These are phyloP conservation scores for Xenopus tropicalis DNA, from an alignment of 2,113 vertebrate genomes.

Conservation along the genomic window UCB_Xtro_10.0 CM004448.2:110057001-110057500, in stretches of 20 bases:
- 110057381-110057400: not conserved
- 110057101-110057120: no score
- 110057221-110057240: conserved; percentile 13
- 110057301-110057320: conserved; percentile 21
- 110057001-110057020: no score
- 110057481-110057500: no score
- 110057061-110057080: no score
- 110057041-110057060: no score
- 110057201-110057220: conserved; percentile 7
- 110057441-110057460: no score
- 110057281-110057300: conserved; percentile 18
- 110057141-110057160: not conserved
- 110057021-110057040: no score
- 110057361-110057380: conserved; percentile 3
- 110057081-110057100: no score
- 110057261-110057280: conserved; percentile 22
- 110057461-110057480: no score
- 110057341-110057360: not conserved
- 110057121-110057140: conserved; percentile 22
- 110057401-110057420: not conserved
- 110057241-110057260: conserved; percentile 19
- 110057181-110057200: not conserved
- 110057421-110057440: not conserved
- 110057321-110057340: conserved; percentile 14
- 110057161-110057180: not conserved